A percentile compares a stretch with the other conserved stretches of the same genome.
Evolutionary conservation across 2,888 invertebrate genomes (phyloP).

Genomic region (Eledone cirrhosa): DNA sequence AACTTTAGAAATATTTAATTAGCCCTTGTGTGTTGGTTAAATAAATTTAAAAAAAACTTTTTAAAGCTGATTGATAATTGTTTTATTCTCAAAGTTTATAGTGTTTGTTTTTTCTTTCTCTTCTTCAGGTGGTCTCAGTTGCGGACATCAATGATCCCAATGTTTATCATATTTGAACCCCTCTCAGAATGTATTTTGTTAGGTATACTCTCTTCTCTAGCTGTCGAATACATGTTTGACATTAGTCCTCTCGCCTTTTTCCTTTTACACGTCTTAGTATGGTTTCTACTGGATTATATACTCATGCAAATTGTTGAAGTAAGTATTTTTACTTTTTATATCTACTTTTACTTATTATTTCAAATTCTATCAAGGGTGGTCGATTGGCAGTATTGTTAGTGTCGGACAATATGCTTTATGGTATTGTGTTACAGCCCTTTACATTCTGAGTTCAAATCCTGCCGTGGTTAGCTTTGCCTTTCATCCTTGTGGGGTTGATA

Average conservation of each 20-base stretch:
- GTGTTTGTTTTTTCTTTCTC: not conserved
- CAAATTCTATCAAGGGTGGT: too few relatives aligned
- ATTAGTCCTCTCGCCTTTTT: constrained; percentile 92
- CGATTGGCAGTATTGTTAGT: too few relatives aligned
- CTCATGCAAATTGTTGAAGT: constrained; percentile 72
- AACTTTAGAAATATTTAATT: too few relatives aligned
- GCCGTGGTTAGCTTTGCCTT: too few relatives aligned
- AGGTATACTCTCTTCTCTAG: constrained; percentile 91
- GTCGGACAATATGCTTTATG: too few relatives aligned
- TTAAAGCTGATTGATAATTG: not conserved
- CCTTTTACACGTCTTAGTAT: constrained; percentile 88
- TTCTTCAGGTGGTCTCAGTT: constrained; percentile 88
- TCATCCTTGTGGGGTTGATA: too few relatives aligned
- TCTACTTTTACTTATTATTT: constrained; percentile 9
- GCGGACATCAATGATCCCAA: constrained; percentile 93
- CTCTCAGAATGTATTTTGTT: constrained; percentile 93
- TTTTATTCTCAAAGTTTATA: too few relatives aligned
- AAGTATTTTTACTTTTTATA: constrained; percentile 28
- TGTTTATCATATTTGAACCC: constrained; percentile 90
- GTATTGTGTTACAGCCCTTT: too few relatives aligned
- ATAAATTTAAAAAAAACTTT: too few relatives aligned
- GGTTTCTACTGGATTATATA: constrained; percentile 97
- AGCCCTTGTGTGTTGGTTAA: too few relatives aligned
- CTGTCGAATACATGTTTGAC: constrained; percentile 81
- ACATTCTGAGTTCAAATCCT: too few relatives aligned